Base-by-base conservation (phyloP, 2,888 invertebrate genomes). In the Ryuthela nishihirai region DNA sequence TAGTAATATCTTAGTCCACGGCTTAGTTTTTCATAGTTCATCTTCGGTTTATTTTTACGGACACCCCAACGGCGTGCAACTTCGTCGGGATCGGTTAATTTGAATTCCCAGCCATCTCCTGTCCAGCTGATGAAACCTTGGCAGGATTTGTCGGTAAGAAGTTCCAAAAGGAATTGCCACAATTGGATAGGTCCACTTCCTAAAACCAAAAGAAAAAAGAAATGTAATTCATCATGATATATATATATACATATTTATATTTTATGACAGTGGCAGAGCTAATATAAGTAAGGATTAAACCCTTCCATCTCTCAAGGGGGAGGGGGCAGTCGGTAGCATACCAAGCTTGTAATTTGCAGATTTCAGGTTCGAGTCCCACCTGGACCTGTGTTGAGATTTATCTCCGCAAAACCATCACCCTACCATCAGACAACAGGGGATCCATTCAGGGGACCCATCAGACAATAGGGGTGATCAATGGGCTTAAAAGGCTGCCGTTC, bases 51-150 rank as follows among this genome's bases (percentile, higher is more conserved):
- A 76, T 94, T 94, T 77, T 60, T 60, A 20, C 93, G 84, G 65
- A 91, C 86, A 48, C 94, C 93, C 94, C 94, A 94, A 68, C 92
- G 85, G 67, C 92, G 81, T 3, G 94, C 94, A 64, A 90, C 93
- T 80, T 98, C 97, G 78, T 98, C 97, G 0, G 97, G 97, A 77
- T 98, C 97, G 34, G 93, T 94, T 54, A 97, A 81, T 74, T 97
- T 97, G 79, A 98, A 98, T 77, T 98, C 97, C 95, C 97, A 97
- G 56, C 95, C 95, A 73, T 95, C 95, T 17, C 97, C 97, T 24
- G 97, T 95, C 97, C 97, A 97, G 65, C 92, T 90, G 72, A 97
- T 97, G 78, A 95, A 97, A 49, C 87, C 85, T 76, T 97, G 95
- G 78, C 95, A 95, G 68, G 87, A 84, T 77, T 94, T 94, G 78